Base-by-base conservation (phyloP, 2,113 vertebrate genomes). In the Alligator sinensis region DNA sequence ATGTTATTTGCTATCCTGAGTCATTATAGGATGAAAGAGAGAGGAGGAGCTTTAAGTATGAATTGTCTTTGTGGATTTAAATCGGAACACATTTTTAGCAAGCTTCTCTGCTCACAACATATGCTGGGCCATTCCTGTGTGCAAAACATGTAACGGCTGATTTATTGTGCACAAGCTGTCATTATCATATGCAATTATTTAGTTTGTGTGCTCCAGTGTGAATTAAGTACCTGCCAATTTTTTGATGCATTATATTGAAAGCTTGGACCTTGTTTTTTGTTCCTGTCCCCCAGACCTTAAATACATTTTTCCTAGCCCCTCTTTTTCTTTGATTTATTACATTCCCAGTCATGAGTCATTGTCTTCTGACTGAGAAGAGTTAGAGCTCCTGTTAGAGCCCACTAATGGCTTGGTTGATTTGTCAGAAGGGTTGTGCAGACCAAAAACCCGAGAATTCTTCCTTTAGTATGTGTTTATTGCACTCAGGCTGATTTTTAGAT, bases 401-500 rank as follows among this genome's bases (percentile, higher is more conserved):
- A 2, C 63, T 90, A 30, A 4, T 15, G 70, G 83, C 54, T 74
- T 62, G 0, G 0, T 22, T 59, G 66, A 74, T 94, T 81, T 89
- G 82, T 66, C 93, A 88, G 55, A 86, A 60, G 38, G 82, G 25
- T 28, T 77, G 57, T 59, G 81, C 91, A 86, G 84, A 86, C 59
- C 54, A 0, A 1, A 47, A 80, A 62, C 82, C 58, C 27, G 72
- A 92, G 83, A 80, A 30, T 3, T 16, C 54, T 82, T 77, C 82
- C 16, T 89, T 93, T 77, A 84, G 70, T 82, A 87, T 0, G 0
- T 70, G 68, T n/a, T 55, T 84, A 55, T 60, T 77, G 18, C 54
- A 14, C 70, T 91, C 96, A 90, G 94, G 6, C 94, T 59, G 55
- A 55, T 55, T 90, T 93, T 93, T 87, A 89, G 77, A 63, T 58